Evolutionary conservation across 2,797 vertebrate species (phyloP), one percentile per base, ranked within the genome.

Genomic region (Spinus olivaceus): DNA sequence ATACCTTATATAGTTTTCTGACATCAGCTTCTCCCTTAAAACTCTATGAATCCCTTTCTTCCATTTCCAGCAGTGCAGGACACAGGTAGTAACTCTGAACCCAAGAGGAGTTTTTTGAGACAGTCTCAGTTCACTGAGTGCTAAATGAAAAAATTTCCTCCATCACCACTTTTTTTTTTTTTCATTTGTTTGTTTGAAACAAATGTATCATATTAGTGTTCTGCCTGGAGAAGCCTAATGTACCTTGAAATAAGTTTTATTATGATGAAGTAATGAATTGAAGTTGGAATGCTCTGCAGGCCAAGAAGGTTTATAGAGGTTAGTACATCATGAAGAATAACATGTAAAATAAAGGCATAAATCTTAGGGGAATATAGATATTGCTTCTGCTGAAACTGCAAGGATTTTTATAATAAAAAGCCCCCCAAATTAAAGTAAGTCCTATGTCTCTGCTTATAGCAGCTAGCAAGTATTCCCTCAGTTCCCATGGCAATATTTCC

Each of bases 171-270:
- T 53, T 49, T 77, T 41, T n/a, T n/a, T 73, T 73, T 66, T 53
- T 88, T 61, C 8, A 5, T 91, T 85, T 94, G 69, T 89, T 96
- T 94, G 50, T 79, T 92, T 95, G 93, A 93, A 97, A 96, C 94
- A 97, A 97, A 96, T 5, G 17, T 93, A 94, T 94, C 90, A 73
- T 93, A 97, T 96, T 95, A 94, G 80, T 91, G 85, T 93, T 81
- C 82, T 96, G 96, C 81, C 95, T 96, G 69, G 87, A 90, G 90
- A 96, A 96, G 83, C 85, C 91, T 98, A 98, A 98, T 97, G 97
- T 97, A 97, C 97, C 97, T 97, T 98, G 97, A 98, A 98, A 98
- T 98, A 98, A 97, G 92, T 97, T 98, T 97, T 97, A 97, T 97
- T 97, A 94, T 96, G 95, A 97, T 95, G 90, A 98, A 98, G 94